Evolutionary conservation across 2,888 invertebrate species (phyloP).

Genomic region (Hypercompe scribonia): DNA sequence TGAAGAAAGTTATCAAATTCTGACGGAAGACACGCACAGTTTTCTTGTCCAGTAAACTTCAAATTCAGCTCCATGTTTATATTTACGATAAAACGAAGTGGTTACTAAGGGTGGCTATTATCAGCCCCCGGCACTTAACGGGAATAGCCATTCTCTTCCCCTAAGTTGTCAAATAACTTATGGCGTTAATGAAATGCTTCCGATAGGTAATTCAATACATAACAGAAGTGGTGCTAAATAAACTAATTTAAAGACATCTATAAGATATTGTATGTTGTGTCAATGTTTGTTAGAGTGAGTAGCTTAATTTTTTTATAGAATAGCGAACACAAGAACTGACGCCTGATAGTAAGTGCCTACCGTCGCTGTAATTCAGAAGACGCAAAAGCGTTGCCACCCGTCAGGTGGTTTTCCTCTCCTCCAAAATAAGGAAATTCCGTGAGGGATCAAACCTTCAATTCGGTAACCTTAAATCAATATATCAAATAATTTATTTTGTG

Average conservation of each 20-base stretch:
- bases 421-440: no score
- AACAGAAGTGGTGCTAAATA: constrained; percentile 28
- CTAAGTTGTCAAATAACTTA: constrained; percentile 64
- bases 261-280: background rate
- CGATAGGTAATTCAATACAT: constrained; percentile 38
- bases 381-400: no score
- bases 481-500: no score
- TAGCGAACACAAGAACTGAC: no score
- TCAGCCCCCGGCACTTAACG: constrained; percentile 36
- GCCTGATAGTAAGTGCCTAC: no score
- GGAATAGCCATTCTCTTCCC: constrained; percentile 40
- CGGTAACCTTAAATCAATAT: no score
- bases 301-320: no score
- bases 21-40: background rate
- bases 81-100: constrained; percentile 31
- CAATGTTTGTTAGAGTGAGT: no score
- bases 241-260: background rate
- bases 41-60: constrained; percentile 15
- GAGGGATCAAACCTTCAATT: no score
- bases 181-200: constrained; percentile 59
- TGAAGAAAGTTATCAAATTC: no score
- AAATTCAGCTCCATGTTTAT: constrained; percentile 5
- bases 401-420: no score
- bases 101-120: constrained; percentile 28
- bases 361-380: no score